Evolutionary conservation across 2,113 vertebrate genomes (phyloP).

Genomic region (Oplegnathus fasciatus): DNA sequence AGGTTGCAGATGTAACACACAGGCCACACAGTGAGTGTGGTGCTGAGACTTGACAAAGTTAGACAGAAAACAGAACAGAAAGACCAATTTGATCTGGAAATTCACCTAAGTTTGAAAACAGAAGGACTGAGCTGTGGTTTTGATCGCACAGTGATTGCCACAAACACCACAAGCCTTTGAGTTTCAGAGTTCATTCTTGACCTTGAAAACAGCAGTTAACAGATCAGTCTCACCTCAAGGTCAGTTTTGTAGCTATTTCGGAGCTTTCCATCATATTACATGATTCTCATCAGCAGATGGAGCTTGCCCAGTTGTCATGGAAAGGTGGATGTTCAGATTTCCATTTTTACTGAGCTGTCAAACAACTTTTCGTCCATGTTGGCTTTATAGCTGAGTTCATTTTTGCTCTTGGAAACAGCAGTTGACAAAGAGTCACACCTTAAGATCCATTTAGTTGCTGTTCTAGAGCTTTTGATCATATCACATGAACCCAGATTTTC

Average conservation of each 20-base stretch:
- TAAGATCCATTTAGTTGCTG: neutral
- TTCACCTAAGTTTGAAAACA: neutral
- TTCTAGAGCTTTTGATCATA: neutral
- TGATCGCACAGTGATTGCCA: no score
- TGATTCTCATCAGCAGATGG: neutral
- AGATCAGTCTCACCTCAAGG: neutral
- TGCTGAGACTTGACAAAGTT: neutral
- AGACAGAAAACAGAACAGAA: neutral
- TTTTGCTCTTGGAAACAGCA: neutral
- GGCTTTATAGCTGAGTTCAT: neutral
- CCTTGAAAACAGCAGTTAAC: neutral
- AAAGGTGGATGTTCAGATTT: neutral
- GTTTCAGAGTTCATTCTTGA: neutral
- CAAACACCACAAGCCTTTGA: neutral
- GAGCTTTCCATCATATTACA: neutral
- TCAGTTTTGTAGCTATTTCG: neutral
- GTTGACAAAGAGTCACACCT: neutral
- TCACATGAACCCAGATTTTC: neutral
- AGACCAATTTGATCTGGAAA: neutral
- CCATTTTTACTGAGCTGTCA: neutral
- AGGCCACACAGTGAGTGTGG: neutral
- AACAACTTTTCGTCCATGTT: neutral
- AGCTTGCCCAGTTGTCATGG: neutral
- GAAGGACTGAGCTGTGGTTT: no score
- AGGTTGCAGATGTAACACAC: slow-evolving; percentile 4